A percentile compares a stretch with the other conserved stretches of the same genome.
Evolutionary conservation across 2,797 vertebrate species (phyloP).

Genomic region (Stomatorhinus walkeri): DNA sequence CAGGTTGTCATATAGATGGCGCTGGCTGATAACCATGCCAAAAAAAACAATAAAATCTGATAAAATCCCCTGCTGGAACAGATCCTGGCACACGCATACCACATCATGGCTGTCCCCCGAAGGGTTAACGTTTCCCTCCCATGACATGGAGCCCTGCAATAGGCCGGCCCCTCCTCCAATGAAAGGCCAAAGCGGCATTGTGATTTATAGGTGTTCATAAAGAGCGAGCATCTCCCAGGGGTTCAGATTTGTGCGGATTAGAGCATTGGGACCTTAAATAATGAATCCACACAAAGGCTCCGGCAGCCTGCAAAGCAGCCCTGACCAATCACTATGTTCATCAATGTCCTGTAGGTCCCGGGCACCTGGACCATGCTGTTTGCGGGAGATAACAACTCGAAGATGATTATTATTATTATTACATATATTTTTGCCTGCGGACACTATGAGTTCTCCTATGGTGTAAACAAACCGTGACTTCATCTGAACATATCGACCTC

Average conservation of each 20-base stretch:
- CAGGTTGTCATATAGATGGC: not conserved
- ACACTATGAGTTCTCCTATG: not conserved
- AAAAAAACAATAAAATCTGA: not conserved
- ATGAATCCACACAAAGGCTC: constrained; percentile 14
- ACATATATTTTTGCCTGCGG: constrained; percentile 5
- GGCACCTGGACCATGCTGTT: not conserved
- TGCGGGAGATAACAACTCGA: constrained; percentile 6
- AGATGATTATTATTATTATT: constrained; percentile 3
- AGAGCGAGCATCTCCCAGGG: not conserved
- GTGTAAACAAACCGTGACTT: not conserved
- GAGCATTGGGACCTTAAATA: not conserved
- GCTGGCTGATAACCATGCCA: not conserved
- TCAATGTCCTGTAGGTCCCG: not conserved
- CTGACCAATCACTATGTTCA: not conserved
- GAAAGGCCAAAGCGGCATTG: not conserved
- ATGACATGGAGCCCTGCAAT: not conserved
- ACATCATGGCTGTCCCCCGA: not conserved
- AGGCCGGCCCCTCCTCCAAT: not conserved
- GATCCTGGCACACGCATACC: not conserved
- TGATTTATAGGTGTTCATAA: not conserved
- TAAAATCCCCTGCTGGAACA: not conserved
- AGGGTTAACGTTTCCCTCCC: not conserved
- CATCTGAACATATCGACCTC: not conserved
- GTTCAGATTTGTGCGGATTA: constrained; percentile 5
- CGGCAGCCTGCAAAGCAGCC: not conserved